phyloP scores from a whole-genome alignment of 2,888 invertebrate genomes.

The Nomada fucata region DNA sequence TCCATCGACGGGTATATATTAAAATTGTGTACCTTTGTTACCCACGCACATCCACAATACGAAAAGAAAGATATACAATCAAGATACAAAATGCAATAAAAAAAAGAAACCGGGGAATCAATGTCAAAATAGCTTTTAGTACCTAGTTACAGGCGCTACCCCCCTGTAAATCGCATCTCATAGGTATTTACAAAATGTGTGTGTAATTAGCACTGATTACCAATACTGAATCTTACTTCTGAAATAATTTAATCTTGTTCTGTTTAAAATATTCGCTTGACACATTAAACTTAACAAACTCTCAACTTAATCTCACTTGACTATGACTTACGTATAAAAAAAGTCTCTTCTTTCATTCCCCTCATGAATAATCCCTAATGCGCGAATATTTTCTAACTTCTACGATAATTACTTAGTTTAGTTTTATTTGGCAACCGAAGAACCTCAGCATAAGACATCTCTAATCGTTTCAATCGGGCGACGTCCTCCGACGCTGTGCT shows the following conservation, averaged over 20 bases:
- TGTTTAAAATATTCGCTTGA: constrained; percentile 22
- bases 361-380: background rate
- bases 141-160: constrained; percentile 54
- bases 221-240: constrained; percentile 62
- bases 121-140: constrained; percentile 52
- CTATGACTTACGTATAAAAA: constrained; percentile 50
- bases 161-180: constrained; percentile 23
- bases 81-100: constrained; percentile 70
- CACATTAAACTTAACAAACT: constrained; percentile 46
- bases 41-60: constrained; percentile 62
- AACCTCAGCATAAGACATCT: constrained; percentile 94
- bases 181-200: constrained; percentile 60
- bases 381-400: constrained; percentile 39
- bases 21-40: constrained; percentile 57
- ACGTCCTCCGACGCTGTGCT: constrained; percentile 93
- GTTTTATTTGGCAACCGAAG: constrained; percentile 89
- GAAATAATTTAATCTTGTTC: constrained; percentile 59
- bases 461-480: constrained; percentile 91
- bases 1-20: constrained; percentile 44
- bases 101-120: constrained; percentile 37
- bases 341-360: constrained; percentile 3
- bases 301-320: constrained; percentile 55
- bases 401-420: constrained; percentile 76
- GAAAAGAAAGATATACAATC: constrained; percentile 67
- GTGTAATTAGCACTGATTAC: constrained; percentile 48